Evolutionary conservation across 2,797 vertebrate species (phyloP).

Genomic region (Poliocrania exsul): DNA sequence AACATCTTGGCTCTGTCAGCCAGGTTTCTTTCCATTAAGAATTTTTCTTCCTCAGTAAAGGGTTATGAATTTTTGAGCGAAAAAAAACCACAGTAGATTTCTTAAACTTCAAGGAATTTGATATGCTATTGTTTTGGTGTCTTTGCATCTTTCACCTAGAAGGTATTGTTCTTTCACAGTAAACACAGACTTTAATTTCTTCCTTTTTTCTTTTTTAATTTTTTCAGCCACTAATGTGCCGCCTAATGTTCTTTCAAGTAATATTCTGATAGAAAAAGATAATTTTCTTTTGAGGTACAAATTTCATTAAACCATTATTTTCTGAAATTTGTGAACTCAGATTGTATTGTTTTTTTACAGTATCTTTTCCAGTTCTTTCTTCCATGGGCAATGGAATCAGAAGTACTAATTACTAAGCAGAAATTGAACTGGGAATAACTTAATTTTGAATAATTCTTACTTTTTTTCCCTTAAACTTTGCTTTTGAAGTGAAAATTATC

Average conservation of each 20-base stretch:
- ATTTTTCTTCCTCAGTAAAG: not conserved
- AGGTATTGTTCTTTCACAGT: not conserved
- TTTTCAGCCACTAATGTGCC: not conserved
- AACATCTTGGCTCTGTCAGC: not conserved
- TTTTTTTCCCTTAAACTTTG: not conserved
- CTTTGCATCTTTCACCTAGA: not conserved
- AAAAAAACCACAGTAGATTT: not conserved
- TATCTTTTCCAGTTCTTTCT: not conserved
- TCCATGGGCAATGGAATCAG: not conserved
- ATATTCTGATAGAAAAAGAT: not conserved
- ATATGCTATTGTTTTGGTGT: not conserved
- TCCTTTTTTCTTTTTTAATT: not conserved
- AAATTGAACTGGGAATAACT: not conserved
- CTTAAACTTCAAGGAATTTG: not conserved
- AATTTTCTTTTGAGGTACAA: not conserved
- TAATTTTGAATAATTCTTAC: not conserved
- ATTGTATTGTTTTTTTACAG: not conserved
- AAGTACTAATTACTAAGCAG: not conserved
- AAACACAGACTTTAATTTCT: not conserved
- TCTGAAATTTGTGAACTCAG: not conserved
- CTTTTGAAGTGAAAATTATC: not conserved
- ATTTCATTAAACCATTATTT: not conserved
- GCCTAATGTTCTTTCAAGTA: not conserved
- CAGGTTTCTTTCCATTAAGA: not conserved
- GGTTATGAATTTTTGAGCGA: not conserved